A percentile compares a stretch with the other conserved stretches of the same genome.
Evolutionary conservation across 2,113 vertebrate species (phyloP).

Genomic region (Salminus brasiliensis): DNA sequence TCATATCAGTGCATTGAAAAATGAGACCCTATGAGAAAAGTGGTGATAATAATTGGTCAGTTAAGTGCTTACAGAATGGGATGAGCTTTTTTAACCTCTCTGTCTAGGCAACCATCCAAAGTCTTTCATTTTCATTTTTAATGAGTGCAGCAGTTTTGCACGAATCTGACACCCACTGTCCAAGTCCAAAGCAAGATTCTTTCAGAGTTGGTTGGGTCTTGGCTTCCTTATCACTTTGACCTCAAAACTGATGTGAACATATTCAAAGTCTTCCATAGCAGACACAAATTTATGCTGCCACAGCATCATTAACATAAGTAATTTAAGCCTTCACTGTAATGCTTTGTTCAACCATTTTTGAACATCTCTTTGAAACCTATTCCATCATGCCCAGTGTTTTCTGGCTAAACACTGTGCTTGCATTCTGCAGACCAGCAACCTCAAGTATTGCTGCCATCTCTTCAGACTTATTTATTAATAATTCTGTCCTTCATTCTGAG

Average conservation of each 20-base stretch:
- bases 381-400: neutral
- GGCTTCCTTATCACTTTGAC: slow-evolving; percentile 12
- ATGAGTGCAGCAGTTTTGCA: slow-evolving; percentile 2
- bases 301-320: neutral
- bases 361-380: neutral
- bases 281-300: neutral
- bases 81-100: slow-evolving; percentile 15
- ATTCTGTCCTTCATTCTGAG: neutral
- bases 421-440: neutral
- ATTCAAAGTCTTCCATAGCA: neutral
- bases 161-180: neutral
- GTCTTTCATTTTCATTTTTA: slow-evolving; percentile 22
- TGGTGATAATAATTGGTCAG: slow-evolving; percentile 80
- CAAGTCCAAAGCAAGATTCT: neutral
- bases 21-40: slow-evolving; percentile 76
- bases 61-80: slow-evolving; percentile 75
- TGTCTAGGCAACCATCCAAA: neutral
- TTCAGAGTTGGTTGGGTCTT: neutral
- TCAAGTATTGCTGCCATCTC: neutral
- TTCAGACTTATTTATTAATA: slow-evolving; percentile 18
- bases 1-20: slow-evolving; percentile 81
- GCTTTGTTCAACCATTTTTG: neutral
- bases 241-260: neutral
- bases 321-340: too few relatives aligned
- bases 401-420: neutral